Percentiles rank a stretch among this genome's conserved stretches.
phyloP scores from a whole-genome alignment of 2,888 invertebrate species.

The Portevinia maculata region DNA sequence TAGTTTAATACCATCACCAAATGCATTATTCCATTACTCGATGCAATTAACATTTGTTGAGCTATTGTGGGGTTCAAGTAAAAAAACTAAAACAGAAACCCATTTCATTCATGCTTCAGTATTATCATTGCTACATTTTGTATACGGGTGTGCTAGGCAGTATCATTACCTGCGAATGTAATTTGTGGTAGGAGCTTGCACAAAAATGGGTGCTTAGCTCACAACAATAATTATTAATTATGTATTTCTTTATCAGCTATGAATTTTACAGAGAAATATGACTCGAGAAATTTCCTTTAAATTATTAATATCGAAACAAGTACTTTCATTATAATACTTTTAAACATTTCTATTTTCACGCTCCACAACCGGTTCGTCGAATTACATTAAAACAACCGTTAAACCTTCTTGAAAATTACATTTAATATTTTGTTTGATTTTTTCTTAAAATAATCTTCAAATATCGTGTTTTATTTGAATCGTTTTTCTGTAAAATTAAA shows the following conservation, averaged over 20 bases:
- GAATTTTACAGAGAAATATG: constrained; percentile 69
- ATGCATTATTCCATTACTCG: constrained; percentile 56
- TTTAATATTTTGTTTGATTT: constrained; percentile 5
- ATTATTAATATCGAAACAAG: constrained; percentile 2
- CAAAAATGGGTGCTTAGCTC: constrained; percentile 53
- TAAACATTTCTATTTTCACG: constrained; percentile 72
- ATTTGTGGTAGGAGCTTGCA: constrained; percentile 54
- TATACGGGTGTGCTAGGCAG: constrained; percentile 43
- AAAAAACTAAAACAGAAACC: constrained; percentile 3
- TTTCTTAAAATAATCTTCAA: constrained; percentile 3
- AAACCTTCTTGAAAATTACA: constrained; percentile 25
- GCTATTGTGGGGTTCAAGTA: constrained; percentile 65
- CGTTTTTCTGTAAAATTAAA: constrained; percentile 66
- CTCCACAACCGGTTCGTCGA: constrained; percentile 62
- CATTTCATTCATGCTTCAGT: constrained; percentile 58
- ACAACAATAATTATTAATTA: constrained; percentile 26
- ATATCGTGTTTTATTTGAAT: constrained; percentile 39
- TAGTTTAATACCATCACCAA: constrained; percentile 54
- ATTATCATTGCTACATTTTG: constrained; percentile 41
- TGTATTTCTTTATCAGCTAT: constrained; percentile 8
- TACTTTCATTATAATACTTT: constrained; percentile 40
- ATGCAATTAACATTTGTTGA: constrained; percentile 68
- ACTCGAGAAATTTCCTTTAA: constrained; percentile 9
- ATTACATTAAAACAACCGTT: constrained; percentile 24
- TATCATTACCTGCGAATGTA: constrained; percentile 7